phyloP scores from a whole-genome alignment of 2,888 invertebrate species.

The Galerucella pusilla region DNA sequence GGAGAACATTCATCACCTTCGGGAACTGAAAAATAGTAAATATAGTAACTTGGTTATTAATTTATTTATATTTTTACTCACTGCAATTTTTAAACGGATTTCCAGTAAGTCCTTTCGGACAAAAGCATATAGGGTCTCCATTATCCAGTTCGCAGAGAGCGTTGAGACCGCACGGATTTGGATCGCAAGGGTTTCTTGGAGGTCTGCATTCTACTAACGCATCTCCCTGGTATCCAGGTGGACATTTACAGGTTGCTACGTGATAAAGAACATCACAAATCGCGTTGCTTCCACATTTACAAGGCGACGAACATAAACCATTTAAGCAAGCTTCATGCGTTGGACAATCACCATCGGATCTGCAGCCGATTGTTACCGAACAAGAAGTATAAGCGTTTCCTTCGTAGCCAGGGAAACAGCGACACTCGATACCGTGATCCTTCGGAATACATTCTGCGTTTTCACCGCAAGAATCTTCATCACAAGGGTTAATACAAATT shows the following conservation, averaged over 20 bases:
- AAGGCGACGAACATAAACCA: conserved; percentile 80
- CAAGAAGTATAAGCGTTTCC: conserved; percentile 85
- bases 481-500: conserved; percentile 85
- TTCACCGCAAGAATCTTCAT: conserved; percentile 82
- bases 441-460: conserved; percentile 83
- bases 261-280: conserved; percentile 86
- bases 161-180: conserved; percentile 88
- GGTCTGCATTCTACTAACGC: conserved; percentile 77
- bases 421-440: conserved; percentile 81
- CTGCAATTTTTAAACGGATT: conserved; percentile 92
- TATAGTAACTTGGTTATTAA: not conserved
- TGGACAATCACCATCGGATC: conserved; percentile 77
- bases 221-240: conserved; percentile 84
- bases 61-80: conserved; percentile 68
- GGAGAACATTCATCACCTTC: conserved; percentile 87
- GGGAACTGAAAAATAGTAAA: conserved; percentile 72
- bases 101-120: conserved; percentile 89
- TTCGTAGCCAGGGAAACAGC: conserved; percentile 77
- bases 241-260: conserved; percentile 83
- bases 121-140: conserved; percentile 89
- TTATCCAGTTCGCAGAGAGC: conserved; percentile 87
- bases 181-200: conserved; percentile 82
- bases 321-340: conserved; percentile 82
- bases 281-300: conserved; percentile 82
- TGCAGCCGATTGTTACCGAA: conserved; percentile 76